Percentiles rank a stretch among this genome's conserved stretches.
phyloP scores from a whole-genome alignment of 2,888 invertebrate genomes.

The Acanthosepion esculentum region DNA sequence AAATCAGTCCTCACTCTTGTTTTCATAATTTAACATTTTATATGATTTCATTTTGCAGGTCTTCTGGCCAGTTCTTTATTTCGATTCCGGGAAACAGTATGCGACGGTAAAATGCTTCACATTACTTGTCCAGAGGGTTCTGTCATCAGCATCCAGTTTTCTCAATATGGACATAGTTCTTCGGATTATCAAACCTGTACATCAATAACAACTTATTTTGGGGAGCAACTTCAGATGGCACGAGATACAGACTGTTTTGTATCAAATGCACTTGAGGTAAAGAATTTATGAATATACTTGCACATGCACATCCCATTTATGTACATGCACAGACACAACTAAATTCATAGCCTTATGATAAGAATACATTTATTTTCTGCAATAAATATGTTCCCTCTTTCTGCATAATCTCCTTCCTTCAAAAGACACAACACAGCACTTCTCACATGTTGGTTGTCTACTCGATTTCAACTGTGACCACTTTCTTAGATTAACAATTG shows the following conservation, averaged over 20 bases:
- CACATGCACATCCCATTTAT: neutral
- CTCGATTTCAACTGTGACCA: too few species aligned
- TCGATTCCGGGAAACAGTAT: slow-evolving; percentile 92
- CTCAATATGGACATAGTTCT: slow-evolving; percentile 88
- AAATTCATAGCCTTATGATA: too few species aligned
- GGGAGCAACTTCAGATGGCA: neutral
- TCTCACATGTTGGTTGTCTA: too few species aligned
- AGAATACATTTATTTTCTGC: too few species aligned
- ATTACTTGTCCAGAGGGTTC: slow-evolving; percentile 93
- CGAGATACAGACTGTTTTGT: slow-evolving; percentile 49
- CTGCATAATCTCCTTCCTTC: too few species aligned
- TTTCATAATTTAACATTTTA: neutral
- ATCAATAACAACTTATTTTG: neutral
- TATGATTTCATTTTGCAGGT: slow-evolving; percentile 79
- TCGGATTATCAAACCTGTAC: slow-evolving; percentile 72
- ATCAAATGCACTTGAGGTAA: slow-evolving; percentile 34
- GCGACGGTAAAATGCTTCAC: slow-evolving; percentile 90
- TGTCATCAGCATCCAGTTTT: slow-evolving; percentile 90
- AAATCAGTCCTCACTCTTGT: neutral
- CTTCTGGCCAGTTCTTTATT: slow-evolving; percentile 91
- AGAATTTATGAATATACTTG: neutral
- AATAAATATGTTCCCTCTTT: too few species aligned
- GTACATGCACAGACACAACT: neutral
- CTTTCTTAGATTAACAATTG: too few species aligned
- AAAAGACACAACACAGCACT: too few species aligned